phyloP scores from a whole-genome alignment of 2,797 vertebrate genomes.

The Aeoliscus strigatus region DNA sequence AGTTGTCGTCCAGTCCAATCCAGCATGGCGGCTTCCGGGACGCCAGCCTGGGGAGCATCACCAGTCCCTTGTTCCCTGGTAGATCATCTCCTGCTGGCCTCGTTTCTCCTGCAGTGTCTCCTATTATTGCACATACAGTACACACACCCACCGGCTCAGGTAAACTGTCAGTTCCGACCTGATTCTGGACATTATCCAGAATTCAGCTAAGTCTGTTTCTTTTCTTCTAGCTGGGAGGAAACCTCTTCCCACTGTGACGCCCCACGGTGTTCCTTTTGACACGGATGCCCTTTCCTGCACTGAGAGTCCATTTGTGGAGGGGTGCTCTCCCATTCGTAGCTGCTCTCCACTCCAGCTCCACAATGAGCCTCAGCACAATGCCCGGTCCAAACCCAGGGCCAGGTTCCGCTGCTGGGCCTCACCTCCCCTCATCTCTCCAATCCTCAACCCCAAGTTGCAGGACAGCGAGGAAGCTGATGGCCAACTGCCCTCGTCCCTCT shows the following conservation, averaged over 20 bases:
- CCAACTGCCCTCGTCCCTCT: conserved; percentile 15
- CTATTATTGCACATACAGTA: conserved; percentile 75
- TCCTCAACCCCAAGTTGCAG: conserved; percentile 73
- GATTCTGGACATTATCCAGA: no score
- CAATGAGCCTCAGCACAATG: conserved; percentile 51
- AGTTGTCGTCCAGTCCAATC: conserved; percentile 97
- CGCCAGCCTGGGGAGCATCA: conserved; percentile 86
- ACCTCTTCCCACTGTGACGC: conserved; percentile 74
- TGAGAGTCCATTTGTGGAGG: conserved; percentile 87
- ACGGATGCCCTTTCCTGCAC: conserved; percentile 62
- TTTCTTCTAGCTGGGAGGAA: conserved; percentile 73
- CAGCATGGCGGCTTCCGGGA: conserved; percentile 78
- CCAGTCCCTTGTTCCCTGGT: conserved; percentile 81
- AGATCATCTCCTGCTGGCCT: conserved; percentile 69
- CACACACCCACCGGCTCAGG: conserved; percentile 81
- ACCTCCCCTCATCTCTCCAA: conserved; percentile 74
- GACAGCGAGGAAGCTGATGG: conserved; percentile 65
- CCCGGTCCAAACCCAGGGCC: conserved; percentile 53
- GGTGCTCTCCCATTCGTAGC: conserved; percentile 90
- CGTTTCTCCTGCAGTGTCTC: conserved; percentile 85
- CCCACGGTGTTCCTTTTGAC: conserved; percentile 69
- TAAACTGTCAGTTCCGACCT: no score
- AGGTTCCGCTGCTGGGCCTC: conserved; percentile 67
- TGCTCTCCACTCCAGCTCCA: conserved; percentile 76
- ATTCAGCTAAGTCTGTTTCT: no score